Evolutionary conservation across 2,797 vertebrate species (phyloP).

Genomic region (Adrianichthys oophorus): DNA sequence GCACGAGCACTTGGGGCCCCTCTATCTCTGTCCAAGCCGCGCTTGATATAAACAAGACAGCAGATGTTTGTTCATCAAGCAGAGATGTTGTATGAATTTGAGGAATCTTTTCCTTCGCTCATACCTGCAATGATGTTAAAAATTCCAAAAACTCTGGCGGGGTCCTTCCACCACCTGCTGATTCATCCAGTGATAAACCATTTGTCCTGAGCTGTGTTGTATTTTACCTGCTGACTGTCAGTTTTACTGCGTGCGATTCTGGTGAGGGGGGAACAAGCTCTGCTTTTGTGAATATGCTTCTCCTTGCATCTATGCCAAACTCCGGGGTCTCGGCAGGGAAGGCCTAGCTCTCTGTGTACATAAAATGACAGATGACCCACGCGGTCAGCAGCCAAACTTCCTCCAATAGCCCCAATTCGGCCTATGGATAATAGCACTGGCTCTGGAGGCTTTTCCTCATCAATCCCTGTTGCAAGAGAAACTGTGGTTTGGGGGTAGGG

Average conservation of each 20-base stretch:
- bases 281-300: conserved; percentile 33
- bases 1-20: conserved; percentile 20
- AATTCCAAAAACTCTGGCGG: conserved; percentile 33
- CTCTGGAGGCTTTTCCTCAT: conserved; percentile 58
- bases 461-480: conserved; percentile 64
- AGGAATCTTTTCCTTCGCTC: conserved; percentile 9
- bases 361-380: conserved; percentile 61
- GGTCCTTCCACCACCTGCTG: conserved; percentile 49
- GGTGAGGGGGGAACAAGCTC: conserved; percentile 13
- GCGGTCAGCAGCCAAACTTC: conserved; percentile 48
- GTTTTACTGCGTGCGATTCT: conserved; percentile 38
- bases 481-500: conserved; percentile 53
- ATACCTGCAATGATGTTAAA: conserved; percentile 35
- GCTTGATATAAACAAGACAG: conserved; percentile 42
- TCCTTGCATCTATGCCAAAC: conserved; percentile 35
- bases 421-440: conserved; percentile 46
- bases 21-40: conserved; percentile 41
- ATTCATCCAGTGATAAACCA: conserved; percentile 53
- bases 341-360: conserved; percentile 60
- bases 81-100: conserved; percentile 19
- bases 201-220: conserved; percentile 47
- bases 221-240: conserved; percentile 48
- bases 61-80: conserved; percentile 51
- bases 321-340: conserved; percentile 41
- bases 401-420: conserved; percentile 42